Conservation (phyloP, 2,888 invertebrate genomes). For the Eudasyphora cyanicolor region DNA sequence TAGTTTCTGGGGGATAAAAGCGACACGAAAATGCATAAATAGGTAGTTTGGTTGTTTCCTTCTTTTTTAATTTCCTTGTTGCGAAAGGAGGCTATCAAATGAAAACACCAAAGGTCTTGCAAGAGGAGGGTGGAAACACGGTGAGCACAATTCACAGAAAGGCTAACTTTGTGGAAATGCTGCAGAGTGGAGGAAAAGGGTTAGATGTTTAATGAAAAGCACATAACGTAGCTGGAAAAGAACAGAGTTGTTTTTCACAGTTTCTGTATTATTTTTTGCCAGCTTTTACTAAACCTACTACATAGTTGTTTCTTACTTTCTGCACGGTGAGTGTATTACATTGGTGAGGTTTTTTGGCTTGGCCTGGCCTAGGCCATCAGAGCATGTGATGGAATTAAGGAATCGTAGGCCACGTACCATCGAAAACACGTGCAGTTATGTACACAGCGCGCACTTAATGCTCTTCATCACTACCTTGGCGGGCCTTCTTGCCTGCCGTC, state of each 20-base stretch:
- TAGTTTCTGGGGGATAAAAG: conserved; percentile 22
- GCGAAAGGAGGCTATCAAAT: not conserved
- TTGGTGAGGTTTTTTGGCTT: not conserved
- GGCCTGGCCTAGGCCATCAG: not conserved
- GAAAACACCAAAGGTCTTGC: not conserved
- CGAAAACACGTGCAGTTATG: conserved; percentile 39
- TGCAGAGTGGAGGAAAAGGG: not conserved
- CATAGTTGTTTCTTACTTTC: too few relatives aligned
- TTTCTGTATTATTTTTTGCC: not conserved
- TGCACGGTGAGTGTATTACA: too few relatives aligned
- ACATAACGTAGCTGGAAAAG: not conserved
- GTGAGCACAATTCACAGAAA: not conserved
- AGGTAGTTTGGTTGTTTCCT: conserved; percentile 26
- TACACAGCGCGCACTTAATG: not conserved
- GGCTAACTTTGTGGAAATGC: not conserved
- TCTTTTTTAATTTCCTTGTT: conserved; percentile 30
- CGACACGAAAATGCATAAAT: conserved; percentile 46
- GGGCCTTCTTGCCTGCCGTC: not conserved
- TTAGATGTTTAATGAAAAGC: not conserved
- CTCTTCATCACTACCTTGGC: not conserved
- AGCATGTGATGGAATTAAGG: not conserved
- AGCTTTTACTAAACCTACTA: too few relatives aligned
- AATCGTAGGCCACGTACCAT: not conserved
- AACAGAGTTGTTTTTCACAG: not conserved
- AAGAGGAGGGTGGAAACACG: not conserved